Conservation (phyloP, 2,888 invertebrate genomes). For the Cremastinae sp. region DNA sequence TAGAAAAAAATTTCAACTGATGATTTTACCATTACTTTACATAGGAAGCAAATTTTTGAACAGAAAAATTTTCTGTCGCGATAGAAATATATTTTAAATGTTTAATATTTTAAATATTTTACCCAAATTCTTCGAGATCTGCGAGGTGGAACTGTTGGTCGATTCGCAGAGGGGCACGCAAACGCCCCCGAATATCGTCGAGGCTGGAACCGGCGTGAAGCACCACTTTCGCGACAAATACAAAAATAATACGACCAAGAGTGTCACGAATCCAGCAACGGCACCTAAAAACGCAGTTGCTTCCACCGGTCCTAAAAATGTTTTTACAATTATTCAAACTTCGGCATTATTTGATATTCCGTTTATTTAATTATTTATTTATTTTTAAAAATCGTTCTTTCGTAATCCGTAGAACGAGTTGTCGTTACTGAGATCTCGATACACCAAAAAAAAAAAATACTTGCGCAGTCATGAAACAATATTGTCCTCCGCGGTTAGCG, state of each 20-base stretch:
- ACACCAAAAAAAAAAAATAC: background rate
- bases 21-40: too few species aligned
- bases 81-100: background rate
- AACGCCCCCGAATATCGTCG: slow-evolving; percentile 80
- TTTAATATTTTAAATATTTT: slow-evolving; percentile 43
- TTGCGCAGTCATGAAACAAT: background rate
- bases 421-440: too few species aligned
- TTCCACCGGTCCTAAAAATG: slow-evolving; percentile 85
- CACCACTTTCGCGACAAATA: slow-evolving; percentile 92
- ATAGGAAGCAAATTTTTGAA: too few species aligned
- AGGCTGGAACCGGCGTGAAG: slow-evolving; percentile 82
- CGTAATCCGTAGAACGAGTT: too few species aligned
- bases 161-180: slow-evolving; percentile 80
- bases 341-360: too few species aligned
- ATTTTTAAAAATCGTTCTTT: too few species aligned
- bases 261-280: slow-evolving; percentile 90
- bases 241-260: slow-evolving; percentile 91
- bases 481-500: background rate
- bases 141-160: slow-evolving; percentile 74
- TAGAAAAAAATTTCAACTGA: too few species aligned
- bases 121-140: slow-evolving; percentile 78
- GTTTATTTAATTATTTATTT: too few species aligned
- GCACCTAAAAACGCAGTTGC: slow-evolving; percentile 94
- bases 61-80: too few species aligned
- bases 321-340: too few species aligned